Conservation (phyloP, 2,888 invertebrate genomes). For the Agrochola lota region DNA sequence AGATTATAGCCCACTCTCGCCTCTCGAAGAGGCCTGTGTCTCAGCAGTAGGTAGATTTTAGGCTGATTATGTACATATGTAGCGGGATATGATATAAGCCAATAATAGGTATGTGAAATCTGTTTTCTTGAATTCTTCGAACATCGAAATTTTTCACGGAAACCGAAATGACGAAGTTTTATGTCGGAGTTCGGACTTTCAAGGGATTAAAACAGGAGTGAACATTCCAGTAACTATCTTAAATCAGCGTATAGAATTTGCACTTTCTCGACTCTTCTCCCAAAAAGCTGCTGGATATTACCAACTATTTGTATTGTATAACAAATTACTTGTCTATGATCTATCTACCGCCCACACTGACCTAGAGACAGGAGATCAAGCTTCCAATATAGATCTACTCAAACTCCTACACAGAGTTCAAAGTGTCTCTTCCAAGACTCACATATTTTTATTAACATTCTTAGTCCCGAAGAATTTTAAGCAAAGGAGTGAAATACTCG, state of each 20-base stretch:
- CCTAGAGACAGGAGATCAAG: not conserved
- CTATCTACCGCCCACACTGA: not conserved
- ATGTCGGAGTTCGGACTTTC: not conserved
- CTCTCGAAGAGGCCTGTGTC: too few relatives aligned
- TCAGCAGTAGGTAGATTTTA: too few relatives aligned
- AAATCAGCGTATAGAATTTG: not conserved
- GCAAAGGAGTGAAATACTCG: not conserved
- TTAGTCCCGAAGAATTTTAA: not conserved
- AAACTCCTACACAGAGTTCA: not conserved
- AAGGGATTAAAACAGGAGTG: not conserved
- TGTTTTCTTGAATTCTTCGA: not conserved
- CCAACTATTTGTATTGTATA: not conserved
- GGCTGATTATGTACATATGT: not conserved
- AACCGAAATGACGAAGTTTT: not conserved
- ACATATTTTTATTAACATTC: conserved; percentile 1
- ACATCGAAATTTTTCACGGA: too few relatives aligned
- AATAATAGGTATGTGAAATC: not conserved
- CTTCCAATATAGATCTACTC: not conserved
- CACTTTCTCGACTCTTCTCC: not conserved
- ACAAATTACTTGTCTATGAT: not conserved
- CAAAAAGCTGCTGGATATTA: not conserved
- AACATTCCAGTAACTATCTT: not conserved
- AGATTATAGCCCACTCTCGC: too few relatives aligned
- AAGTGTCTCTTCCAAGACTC: not conserved
- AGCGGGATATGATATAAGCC: not conserved